phyloP scores from a whole-genome alignment of 1,140 invertebrate species.

The Meloidogyne hapla region DNA sequence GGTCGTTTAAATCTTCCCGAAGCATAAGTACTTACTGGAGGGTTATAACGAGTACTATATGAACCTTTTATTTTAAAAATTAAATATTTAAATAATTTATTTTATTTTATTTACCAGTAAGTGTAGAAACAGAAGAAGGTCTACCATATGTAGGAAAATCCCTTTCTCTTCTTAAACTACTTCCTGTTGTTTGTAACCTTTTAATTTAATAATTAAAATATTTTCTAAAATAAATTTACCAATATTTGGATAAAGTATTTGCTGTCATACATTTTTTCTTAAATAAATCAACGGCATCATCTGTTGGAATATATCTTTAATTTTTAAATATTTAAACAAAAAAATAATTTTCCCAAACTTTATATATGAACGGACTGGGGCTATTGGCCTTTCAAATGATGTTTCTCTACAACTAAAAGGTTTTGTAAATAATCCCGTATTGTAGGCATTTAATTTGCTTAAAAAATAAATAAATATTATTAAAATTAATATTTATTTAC shows the following conservation, averaged over 20 bases:
- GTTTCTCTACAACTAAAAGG: neutral
- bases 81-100: neutral
- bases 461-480: slow-evolving; percentile 11
- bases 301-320: slow-evolving; percentile 40
- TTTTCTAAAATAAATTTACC: slow-evolving; percentile 15
- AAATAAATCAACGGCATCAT: slow-evolving; percentile 42
- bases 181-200: slow-evolving; percentile 15
- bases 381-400: slow-evolving; percentile 37
- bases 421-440: slow-evolving; percentile 32
- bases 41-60: slow-evolving; percentile 24
- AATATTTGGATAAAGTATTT: slow-evolving; percentile 41
- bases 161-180: slow-evolving; percentile 3
- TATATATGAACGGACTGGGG: slow-evolving; percentile 36
- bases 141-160: slow-evolving; percentile 9
- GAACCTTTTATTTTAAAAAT: neutral
- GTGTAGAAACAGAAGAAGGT: slow-evolving; percentile 22
- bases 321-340: neutral
- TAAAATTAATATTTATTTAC: slow-evolving; percentile 28
- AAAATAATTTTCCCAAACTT: slow-evolving; percentile 27
- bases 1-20: neutral
- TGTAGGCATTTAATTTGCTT: slow-evolving; percentile 36
- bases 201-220: slow-evolving; percentile 2
- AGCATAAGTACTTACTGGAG: neutral
- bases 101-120: slow-evolving; percentile 8
- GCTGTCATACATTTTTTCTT: slow-evolving; percentile 45